Evolutionary conservation across 23 tunicate species (phyloP).

Genomic region (Ciona savignyi): DNA sequence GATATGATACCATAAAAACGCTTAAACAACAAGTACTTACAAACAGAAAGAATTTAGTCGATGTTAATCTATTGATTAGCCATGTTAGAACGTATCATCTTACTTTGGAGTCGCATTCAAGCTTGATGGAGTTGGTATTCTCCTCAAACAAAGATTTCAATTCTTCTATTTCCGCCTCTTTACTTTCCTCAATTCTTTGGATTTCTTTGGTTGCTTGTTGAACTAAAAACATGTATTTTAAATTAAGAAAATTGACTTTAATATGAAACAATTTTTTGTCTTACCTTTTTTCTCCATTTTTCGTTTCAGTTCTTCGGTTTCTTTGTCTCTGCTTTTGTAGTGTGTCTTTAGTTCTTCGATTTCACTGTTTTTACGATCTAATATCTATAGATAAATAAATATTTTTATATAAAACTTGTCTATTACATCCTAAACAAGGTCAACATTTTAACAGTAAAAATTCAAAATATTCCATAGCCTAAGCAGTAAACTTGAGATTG

Average conservation of each 20-base stretch:
- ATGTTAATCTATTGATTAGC: no score
- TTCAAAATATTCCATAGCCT: no score
- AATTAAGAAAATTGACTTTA: no score
- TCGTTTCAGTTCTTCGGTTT: constrained; percentile 40
- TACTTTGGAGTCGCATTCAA: constrained; percentile 74
- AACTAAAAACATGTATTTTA: no score
- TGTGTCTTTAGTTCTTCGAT: constrained; percentile 81
- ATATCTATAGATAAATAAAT: constrained; percentile 28
- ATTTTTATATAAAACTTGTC: not conserved
- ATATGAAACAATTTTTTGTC: not conserved
- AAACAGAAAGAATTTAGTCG: no score
- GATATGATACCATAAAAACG: no score
- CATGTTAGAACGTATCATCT: no score
- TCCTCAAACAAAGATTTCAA: constrained; percentile 44
- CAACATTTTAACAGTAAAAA: not conserved
- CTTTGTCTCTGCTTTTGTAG: constrained; percentile 72
- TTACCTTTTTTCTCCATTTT: constrained; percentile 68
- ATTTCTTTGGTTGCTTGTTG: constrained; percentile 50
- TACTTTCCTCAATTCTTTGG: constrained; percentile 40
- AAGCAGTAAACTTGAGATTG: no score
- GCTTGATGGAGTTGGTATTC: constrained; percentile 31
- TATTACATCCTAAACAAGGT: not conserved
- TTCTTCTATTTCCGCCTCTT: constrained; percentile 69
- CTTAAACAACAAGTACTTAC: no score
- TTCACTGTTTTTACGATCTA: constrained; percentile 75